Conservation (phyloP, 1,140 invertebrate genomes). For the Scaptodrosophila lebanonensis region DNA sequence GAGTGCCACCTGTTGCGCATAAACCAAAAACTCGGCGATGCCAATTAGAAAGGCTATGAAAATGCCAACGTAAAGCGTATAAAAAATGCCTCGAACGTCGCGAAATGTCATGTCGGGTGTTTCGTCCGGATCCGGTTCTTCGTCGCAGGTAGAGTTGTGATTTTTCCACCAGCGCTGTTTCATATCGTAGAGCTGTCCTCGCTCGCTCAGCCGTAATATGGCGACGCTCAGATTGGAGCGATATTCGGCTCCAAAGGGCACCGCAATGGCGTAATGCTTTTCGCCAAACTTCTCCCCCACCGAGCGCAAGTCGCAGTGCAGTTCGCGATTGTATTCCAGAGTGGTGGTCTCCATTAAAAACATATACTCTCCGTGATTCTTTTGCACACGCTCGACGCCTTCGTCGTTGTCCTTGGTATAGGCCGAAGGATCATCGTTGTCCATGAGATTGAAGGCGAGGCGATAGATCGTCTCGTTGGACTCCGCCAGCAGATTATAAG, state of each 20-base stretch:
- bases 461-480: constrained; percentile 87
- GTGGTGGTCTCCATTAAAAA: constrained; percentile 97
- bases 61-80: constrained; percentile 87
- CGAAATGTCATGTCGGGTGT: constrained; percentile 83
- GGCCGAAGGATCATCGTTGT: constrained; percentile 84
- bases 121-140: constrained; percentile 37
- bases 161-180: constrained; percentile 91
- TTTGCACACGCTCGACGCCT: constrained; percentile 88
- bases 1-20: constrained; percentile 86
- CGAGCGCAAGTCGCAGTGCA: constrained; percentile 94
- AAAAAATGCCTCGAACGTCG: constrained; percentile 94
- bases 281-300: constrained; percentile 92
- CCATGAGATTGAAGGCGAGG: constrained; percentile 84
- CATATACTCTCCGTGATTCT: constrained; percentile 89
- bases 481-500: constrained; percentile 84
- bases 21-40: constrained; percentile 89
- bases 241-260: constrained; percentile 85
- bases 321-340: constrained; percentile 91
- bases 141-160: constrained; percentile 65
- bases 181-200: constrained; percentile 82
- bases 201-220: constrained; percentile 87
- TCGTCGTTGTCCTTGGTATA: constrained; percentile 86
- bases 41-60: constrained; percentile 82
- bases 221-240: constrained; percentile 82
- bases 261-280: constrained; percentile 87